Evolutionary conservation across 2,888 invertebrate species (phyloP), one percentile per base, ranked within the genome.

Genomic region (Tetanocera ferruginea): DNA sequence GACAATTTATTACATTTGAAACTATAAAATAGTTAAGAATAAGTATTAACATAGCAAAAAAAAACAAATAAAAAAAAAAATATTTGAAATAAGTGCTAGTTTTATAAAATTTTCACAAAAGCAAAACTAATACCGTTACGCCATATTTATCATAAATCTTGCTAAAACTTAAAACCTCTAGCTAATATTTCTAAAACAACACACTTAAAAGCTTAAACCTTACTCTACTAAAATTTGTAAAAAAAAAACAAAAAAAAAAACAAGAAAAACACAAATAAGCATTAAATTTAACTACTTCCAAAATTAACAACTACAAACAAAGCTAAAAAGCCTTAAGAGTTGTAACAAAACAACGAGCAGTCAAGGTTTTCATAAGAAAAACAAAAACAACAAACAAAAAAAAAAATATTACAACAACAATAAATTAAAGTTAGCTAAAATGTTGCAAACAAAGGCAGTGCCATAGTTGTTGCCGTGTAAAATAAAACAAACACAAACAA

Each of bases 401-500:
- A 31, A 51, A 31, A 3, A 57, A 57, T 5, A 49, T 5, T 43
- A 23, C 66, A 49, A 11, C 49, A 25, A 5, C 23, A 71, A 28
- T 11, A 71, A 6, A 71, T 52, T 28, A 49, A 34, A 52, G 31
- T 43, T 49, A 28, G 8, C 9, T 19, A 73, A 80, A 69, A 74
- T 51, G 31, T 64, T 49, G 51, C 28, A 60, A 25, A 14, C 31
- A 28, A 57, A 49, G 5, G 2, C 23, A 37, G 25, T 17, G 19
- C 31, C 25, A 9, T n/a, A 52, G 14, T 34, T 71, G 28, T 52
- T 17, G 19, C 5, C 11, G n/a, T n/a, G n/a, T n/a, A 19, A 1
- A 72, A 34, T 34, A 60, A 76, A n/a, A 55, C 25, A 76, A 81
- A 82, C 19, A 75, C 79, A 82, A n/a, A 71, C 76, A 78, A 73